phyloP scores from a whole-genome alignment of 2,888 invertebrate genomes.

The Troglohyphantes excavatus region DNA sequence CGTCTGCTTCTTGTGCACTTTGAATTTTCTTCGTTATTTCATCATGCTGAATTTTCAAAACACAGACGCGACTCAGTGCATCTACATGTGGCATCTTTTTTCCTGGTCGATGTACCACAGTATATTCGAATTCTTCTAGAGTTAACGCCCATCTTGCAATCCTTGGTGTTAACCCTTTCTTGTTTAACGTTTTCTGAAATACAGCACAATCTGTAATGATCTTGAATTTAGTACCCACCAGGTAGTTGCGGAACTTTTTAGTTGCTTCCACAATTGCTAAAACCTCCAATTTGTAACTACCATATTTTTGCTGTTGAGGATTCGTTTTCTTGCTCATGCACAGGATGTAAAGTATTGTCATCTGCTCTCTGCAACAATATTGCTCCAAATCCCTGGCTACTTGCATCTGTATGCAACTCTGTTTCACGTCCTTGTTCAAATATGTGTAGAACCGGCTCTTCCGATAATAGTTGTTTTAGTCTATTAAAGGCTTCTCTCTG shows the following conservation, averaged over 20 bases:
- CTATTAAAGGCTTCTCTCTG: constrained; percentile 3
- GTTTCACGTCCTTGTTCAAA: background rate
- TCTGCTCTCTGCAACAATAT: background rate
- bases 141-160: constrained; percentile 3
- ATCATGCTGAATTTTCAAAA: background rate
- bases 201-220: constrained; percentile 1
- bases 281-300: constrained; percentile 4
- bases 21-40: background rate
- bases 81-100: constrained; percentile 30
- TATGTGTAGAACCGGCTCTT: constrained; percentile 7
- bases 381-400: background rate
- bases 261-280: background rate
- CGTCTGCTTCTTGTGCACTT: background rate
- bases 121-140: constrained; percentile 13
- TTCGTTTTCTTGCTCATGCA: constrained; percentile 11
- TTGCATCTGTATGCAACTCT: background rate
- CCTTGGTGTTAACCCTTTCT: background rate
- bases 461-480: constrained; percentile 13
- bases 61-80: background rate
- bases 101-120: background rate
- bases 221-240: background rate
- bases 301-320: constrained; percentile 21
- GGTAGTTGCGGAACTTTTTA: constrained; percentile 7
- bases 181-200: constrained; percentile 18
- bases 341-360: background rate